phyloP scores from a whole-genome alignment of 2,888 invertebrate genomes.

The Ophion ellenae region DNA sequence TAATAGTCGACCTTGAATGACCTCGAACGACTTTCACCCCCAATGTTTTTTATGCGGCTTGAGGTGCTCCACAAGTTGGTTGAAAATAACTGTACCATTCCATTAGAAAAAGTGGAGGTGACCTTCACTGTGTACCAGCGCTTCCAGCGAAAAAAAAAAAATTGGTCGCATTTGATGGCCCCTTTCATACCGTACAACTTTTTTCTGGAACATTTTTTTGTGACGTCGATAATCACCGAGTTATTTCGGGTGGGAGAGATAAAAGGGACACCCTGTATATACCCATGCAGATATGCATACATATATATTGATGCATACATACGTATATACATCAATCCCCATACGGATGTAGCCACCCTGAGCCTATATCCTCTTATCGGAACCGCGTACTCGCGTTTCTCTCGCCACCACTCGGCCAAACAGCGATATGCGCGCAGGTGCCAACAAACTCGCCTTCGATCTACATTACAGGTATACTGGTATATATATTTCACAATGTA shows the following conservation, averaged over 20 bases:
- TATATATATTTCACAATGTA: background rate
- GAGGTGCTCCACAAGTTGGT: no score
- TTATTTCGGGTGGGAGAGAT: no score
- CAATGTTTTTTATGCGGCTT: no score
- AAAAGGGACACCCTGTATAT: background rate
- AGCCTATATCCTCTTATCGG: slow-evolving; percentile 59
- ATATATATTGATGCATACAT: background rate
- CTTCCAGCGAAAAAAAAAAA: no score
- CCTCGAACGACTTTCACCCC: no score
- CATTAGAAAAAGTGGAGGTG: no score
- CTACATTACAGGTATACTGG: background rate
- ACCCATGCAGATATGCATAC: background rate
- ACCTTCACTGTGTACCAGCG: no score
- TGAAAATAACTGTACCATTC: no score
- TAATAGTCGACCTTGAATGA: no score
- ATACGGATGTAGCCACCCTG: slow-evolving; percentile 45
- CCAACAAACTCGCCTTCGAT: slow-evolving; percentile 38
- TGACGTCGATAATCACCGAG: no score
- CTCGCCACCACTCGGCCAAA: slow-evolving; percentile 53
- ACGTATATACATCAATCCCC: slow-evolving; percentile 29
- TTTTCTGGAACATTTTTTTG: no score
- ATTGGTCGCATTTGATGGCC: background rate
- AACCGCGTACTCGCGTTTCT: slow-evolving; percentile 50
- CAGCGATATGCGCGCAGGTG: slow-evolving; percentile 62
- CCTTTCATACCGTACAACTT: no score